Evolutionary conservation across 1,140 invertebrate genomes (phyloP), one percentile per base, ranked within the genome.

Genomic region (Listronotus oregonensis): DNA sequence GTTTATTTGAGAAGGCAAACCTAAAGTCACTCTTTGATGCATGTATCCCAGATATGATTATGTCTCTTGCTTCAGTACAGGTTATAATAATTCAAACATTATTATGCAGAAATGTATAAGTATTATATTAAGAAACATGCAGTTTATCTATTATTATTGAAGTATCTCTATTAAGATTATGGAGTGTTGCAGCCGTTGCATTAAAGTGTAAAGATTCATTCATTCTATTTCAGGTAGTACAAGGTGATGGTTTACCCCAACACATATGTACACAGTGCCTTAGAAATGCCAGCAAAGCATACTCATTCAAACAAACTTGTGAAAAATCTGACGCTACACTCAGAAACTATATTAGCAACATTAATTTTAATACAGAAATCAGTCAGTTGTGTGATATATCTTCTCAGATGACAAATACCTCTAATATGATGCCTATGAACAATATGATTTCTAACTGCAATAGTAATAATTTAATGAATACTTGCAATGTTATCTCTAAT

Each of bases 211-310:
- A 40, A 44, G 37, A 59, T 56, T 56, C 14, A 32, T 37, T 66
- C 27, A 37, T 37, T 37, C 8, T 4, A 37, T 65, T 71, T 18
- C 59, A 79, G 77, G 69, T 79, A 21, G 70, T 77, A 14, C 62
- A 77, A 69, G 76, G 76, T 9, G 77, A 79, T 70, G 77, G 77
- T 11, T 57, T 79, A 62, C 77, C 77, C 1, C 52, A 73, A 52
- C 74, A 77, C 67, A 77, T 79, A 18, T 79, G 77, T 63, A 71
- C 68, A 1, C 77, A 79, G 57, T 79, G 77, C 51, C 67, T 78
- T 5, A 73, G 76, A 67, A 73, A 69, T 44, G 72, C 77, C 14
- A 79, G 74, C 64, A 67, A 73, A 44, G 72, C 75, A 3, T 78
- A 74, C 64, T 71, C 70, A 31, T 79, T 78, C 60, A 79, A 78